Percentiles rank a stretch among this genome's conserved stretches.
Evolutionary conservation across 2,888 invertebrate species (phyloP).

Genomic region (Helicoverpa assulta): DNA sequence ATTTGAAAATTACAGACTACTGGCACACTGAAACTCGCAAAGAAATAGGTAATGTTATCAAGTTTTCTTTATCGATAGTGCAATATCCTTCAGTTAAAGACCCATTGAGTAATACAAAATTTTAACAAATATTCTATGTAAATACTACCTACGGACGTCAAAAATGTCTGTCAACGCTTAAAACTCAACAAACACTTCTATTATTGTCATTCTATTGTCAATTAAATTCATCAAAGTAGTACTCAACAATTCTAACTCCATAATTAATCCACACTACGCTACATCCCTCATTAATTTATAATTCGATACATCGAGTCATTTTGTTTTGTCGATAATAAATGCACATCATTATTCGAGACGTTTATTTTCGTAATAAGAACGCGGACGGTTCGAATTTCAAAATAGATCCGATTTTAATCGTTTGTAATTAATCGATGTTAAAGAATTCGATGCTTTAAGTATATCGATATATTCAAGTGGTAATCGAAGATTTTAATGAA

Average conservation of each 20-base stretch:
- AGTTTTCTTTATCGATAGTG: too few species aligned
- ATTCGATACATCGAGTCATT: slow-evolving; percentile 49
- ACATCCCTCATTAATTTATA: slow-evolving; percentile 41
- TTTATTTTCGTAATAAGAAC: slow-evolving; percentile 52
- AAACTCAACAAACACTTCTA: slow-evolving; percentile 38
- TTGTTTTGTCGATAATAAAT: slow-evolving; percentile 48
- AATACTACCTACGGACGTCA: neutral
- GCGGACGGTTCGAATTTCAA: slow-evolving; percentile 52
- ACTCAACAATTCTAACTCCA: slow-evolving; percentile 46
- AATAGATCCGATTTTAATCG: slow-evolving; percentile 49
- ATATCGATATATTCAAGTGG: slow-evolving; percentile 43
- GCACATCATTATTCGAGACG: slow-evolving; percentile 31
- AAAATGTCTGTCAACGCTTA: slow-evolving; percentile 28
- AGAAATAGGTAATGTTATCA: too few species aligned
- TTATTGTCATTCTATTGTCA: slow-evolving; percentile 42
- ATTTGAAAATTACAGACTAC: neutral
- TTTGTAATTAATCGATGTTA: slow-evolving; percentile 47
- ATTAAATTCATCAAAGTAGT: slow-evolving; percentile 62
- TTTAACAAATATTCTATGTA: slow-evolving; percentile 8
- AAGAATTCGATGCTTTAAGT: slow-evolving; percentile 33
- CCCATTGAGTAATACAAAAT: slow-evolving; percentile 19
- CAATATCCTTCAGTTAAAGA: neutral
- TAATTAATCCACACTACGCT: slow-evolving; percentile 55
- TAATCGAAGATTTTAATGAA: slow-evolving; percentile 11
- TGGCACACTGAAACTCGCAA: too few species aligned